Conservation (phyloP, 2,888 invertebrate species). For the Acrobasis repandana region DNA sequence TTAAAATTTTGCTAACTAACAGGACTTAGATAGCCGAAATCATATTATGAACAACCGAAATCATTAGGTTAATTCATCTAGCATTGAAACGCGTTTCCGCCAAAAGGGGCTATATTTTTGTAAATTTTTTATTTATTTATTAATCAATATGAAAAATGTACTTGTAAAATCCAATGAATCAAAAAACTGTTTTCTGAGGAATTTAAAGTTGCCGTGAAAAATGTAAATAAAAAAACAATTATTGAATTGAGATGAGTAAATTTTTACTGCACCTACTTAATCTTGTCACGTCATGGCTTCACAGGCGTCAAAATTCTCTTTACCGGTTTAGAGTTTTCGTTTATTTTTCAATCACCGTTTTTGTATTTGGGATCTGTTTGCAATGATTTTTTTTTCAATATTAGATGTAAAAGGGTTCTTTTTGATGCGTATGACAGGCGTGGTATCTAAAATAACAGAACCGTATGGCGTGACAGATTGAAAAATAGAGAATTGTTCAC, state of each 20-base stretch:
- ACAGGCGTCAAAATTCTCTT: constrained; percentile 11
- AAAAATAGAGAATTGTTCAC: constrained; percentile 9
- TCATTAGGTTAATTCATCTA: too few species aligned
- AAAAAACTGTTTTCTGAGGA: not conserved
- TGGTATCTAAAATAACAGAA: constrained; percentile 16
- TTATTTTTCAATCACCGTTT: constrained; percentile 16
- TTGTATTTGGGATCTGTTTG: not conserved
- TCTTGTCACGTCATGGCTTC: constrained; percentile 11
- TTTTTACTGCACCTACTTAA: constrained; percentile 11
- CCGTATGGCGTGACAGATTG: constrained; percentile 12
- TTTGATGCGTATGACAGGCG: constrained; percentile 2
- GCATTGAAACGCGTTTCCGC: too few species aligned
- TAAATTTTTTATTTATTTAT: too few species aligned
- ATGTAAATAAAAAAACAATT: constrained; percentile 7
- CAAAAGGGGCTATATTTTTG: too few species aligned
- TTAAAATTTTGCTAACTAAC: too few species aligned
- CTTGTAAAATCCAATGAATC: too few species aligned
- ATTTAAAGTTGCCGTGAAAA: not conserved
- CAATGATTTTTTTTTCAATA: constrained; percentile 13
- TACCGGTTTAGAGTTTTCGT: not conserved
- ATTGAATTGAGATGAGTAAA: constrained; percentile 3
- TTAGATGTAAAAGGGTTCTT: constrained; percentile 6
- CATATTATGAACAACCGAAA: too few species aligned
- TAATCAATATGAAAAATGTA: too few species aligned
- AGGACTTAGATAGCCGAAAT: too few species aligned